These are phyloP conservation scores for Orchesella flavescens DNA, from an alignment of 2,888 invertebrate genomes.

Conservation along the genomic window DNA sequence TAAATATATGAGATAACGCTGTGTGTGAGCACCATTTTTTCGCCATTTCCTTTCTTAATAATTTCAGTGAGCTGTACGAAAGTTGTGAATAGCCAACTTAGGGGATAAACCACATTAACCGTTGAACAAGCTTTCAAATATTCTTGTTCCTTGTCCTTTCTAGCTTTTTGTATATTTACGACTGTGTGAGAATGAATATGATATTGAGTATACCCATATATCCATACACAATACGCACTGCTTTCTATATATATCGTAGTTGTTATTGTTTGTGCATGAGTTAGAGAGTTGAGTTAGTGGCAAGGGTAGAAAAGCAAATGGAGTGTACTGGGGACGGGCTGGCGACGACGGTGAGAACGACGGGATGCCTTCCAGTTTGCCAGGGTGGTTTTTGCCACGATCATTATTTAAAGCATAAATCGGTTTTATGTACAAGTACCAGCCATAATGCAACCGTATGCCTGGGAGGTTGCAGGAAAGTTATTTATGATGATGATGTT, in stretches of 20 bases:
- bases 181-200: not conserved
- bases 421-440: conserved; percentile 42
- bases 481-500: conserved; percentile 60
- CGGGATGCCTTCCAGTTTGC: conserved; percentile 49
- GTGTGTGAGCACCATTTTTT: conserved; percentile 33
- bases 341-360: conserved; percentile 55
- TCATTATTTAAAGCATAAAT: conserved; percentile 62
- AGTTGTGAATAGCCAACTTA: conserved; percentile 23
- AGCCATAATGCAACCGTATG: conserved; percentile 56
- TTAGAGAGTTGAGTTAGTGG: not conserved
- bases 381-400: conserved; percentile 52
- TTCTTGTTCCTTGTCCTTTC: conserved; percentile 3
- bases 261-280: conserved; percentile 41
- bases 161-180: not conserved
- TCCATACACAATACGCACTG: too few species aligned
- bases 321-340: conserved; percentile 54
- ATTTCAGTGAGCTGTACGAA: not conserved
- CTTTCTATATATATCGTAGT: not conserved
- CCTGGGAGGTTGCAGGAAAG: conserved; percentile 50
- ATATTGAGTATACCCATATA: too few species aligned
- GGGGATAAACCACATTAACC: not conserved
- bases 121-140: conserved; percentile 25
- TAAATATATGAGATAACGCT: conserved; percentile 25
- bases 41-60: conserved; percentile 18
- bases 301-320: conserved; percentile 41